Conservation (phyloP, 2,888 invertebrate genomes). For the Plagodis pulveraria region DNA sequence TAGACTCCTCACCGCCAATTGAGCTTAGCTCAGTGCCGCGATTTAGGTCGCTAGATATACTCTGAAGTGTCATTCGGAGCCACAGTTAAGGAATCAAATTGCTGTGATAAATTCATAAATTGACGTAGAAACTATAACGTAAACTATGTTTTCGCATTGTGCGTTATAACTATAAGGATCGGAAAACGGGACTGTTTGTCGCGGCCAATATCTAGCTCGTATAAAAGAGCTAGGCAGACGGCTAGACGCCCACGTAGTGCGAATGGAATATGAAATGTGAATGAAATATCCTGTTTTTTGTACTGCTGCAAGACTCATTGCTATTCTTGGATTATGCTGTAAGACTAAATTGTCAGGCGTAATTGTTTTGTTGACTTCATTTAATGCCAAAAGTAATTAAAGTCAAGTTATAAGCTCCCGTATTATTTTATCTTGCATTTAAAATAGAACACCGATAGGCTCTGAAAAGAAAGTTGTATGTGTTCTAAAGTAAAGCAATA, state of each 20-base stretch:
- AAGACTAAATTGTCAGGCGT: conserved; percentile 7
- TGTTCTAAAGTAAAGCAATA: too few relatives aligned
- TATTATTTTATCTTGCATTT: too few relatives aligned
- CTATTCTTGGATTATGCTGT: conserved; percentile 30
- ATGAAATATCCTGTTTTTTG: conserved; percentile 37
- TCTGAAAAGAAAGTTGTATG: too few relatives aligned
- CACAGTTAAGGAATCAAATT: not conserved
- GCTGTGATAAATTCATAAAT: not conserved
- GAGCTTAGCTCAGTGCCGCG: not conserved
- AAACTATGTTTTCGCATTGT: not conserved
- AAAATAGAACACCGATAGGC: too few relatives aligned
- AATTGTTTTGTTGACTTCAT: conserved; percentile 11
- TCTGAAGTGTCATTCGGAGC: not conserved
- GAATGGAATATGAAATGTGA: conserved; percentile 29
- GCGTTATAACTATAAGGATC: not conserved
- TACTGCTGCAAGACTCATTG: conserved; percentile 19
- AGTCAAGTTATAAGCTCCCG: too few relatives aligned
- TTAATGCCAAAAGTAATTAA: too few relatives aligned
- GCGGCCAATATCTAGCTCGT: not conserved
- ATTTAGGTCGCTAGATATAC: not conserved
- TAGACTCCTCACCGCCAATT: conserved; percentile 13
- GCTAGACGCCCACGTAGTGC: conserved; percentile 27
- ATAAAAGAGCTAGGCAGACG: conserved; percentile 6
- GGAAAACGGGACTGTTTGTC: not conserved
- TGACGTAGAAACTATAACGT: not conserved